phyloP scores from a whole-genome alignment of 2,888 invertebrate species.

The Spisula solida region DNA sequence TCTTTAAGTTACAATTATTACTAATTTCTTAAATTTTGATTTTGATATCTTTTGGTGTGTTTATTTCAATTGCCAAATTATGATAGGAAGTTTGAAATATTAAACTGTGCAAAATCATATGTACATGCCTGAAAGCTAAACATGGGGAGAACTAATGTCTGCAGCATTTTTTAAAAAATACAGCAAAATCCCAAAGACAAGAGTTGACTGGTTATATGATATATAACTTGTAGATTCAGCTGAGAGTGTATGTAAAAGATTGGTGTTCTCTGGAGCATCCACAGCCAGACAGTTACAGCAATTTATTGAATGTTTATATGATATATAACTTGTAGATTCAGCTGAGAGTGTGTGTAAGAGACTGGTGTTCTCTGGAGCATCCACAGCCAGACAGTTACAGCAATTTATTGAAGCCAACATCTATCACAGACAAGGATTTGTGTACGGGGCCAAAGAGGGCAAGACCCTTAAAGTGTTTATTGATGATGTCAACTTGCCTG shows the following conservation, averaged over 20 bases:
- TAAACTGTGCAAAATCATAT: too few relatives aligned
- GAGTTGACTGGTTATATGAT: too few relatives aligned
- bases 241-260: slow-evolving; percentile 82
- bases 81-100: too few relatives aligned
- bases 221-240: slow-evolving; percentile 76
- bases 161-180: too few relatives aligned
- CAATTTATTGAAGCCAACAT: slow-evolving; percentile 87
- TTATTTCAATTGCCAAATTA: too few relatives aligned
- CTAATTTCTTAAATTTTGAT: too few relatives aligned
- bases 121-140: too few relatives aligned
- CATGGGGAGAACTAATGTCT: too few relatives aligned
- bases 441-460: slow-evolving; percentile 87
- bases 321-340: slow-evolving; percentile 72
- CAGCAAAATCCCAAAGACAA: too few relatives aligned
- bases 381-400: slow-evolving; percentile 86
- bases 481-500: slow-evolving; percentile 87
- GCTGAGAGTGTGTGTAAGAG: slow-evolving; percentile 83
- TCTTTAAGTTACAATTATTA: too few relatives aligned
- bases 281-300: slow-evolving; percentile 86
- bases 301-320: slow-evolving; percentile 81
- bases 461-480: slow-evolving; percentile 87
- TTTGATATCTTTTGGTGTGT: too few relatives aligned
- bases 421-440: slow-evolving; percentile 87
- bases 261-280: slow-evolving; percentile 87
- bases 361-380: slow-evolving; percentile 86